A percentile compares a stretch with the other conserved stretches of the same genome.
phyloP scores from a whole-genome alignment of 2,113 vertebrate species.

The Pygoscelis adeliae region DNA sequence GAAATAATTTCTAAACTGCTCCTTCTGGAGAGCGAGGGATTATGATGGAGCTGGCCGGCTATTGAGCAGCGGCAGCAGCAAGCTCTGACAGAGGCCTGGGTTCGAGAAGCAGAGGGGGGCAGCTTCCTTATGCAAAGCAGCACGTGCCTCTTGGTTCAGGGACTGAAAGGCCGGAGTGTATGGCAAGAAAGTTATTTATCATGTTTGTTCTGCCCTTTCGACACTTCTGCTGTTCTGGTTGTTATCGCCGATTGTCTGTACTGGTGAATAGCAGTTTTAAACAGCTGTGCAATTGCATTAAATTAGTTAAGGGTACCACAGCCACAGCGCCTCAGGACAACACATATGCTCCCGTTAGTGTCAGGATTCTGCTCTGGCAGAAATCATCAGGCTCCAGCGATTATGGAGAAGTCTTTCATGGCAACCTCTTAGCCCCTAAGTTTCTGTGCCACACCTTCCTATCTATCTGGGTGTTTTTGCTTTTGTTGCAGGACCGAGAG shows the following conservation, averaged over 20 bases:
- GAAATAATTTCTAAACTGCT: background rate
- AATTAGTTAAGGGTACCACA: background rate
- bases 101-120: background rate
- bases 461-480: background rate
- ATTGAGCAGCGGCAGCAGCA: accelerated
- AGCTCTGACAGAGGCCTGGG: background rate
- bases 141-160: background rate
- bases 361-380: background rate
- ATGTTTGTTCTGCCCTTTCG: background rate
- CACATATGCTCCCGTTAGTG: background rate
- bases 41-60: background rate
- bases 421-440: background rate
- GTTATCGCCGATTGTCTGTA: background rate
- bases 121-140: background rate
- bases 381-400: background rate
- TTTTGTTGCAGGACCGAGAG: background rate
- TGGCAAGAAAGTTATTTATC: background rate
- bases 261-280: slow-evolving; percentile 13
- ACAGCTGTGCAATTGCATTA: slow-evolving; percentile 40
- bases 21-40: background rate
- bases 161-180: background rate
- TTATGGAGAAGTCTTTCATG: background rate
- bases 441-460: background rate
- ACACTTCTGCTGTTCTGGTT: background rate
- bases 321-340: slow-evolving; percentile 26